Evolutionary conservation across 2,888 invertebrate species (phyloP).

Genomic region (Nemurella pictetii): DNA sequence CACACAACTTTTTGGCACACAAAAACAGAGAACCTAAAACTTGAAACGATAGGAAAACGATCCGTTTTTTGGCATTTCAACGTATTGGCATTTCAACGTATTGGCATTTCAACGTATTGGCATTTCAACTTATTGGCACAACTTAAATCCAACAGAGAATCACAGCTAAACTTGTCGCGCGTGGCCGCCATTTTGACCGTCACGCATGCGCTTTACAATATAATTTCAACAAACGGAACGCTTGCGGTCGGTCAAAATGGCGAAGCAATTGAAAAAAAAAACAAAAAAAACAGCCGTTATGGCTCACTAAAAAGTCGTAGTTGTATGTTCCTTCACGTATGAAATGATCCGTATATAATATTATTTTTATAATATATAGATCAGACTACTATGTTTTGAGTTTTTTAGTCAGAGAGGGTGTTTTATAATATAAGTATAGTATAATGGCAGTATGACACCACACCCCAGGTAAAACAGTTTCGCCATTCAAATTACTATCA

Average conservation of each 20-base stretch:
- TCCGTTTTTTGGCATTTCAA: too few relatives aligned
- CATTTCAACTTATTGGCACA: neutral
- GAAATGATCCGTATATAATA: neutral
- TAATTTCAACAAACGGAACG: neutral
- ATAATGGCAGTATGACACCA: neutral
- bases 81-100: too few relatives aligned
- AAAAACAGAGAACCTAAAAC: neutral
- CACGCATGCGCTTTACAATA: neutral
- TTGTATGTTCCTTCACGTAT: neutral
- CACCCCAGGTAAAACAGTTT: neutral
- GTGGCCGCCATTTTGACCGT: neutral
- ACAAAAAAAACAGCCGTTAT: too few relatives aligned
- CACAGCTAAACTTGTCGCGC: neutral
- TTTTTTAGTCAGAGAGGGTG: neutral
- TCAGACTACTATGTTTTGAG: neutral
- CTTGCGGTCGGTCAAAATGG: neutral
- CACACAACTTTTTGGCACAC: neutral
- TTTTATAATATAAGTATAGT: neutral
- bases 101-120: neutral
- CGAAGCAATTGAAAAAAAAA: neutral
- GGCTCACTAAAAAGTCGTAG: too few relatives aligned
- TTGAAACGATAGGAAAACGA: too few relatives aligned
- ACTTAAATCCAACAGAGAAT: neutral
- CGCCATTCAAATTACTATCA: neutral
- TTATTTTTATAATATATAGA: neutral